Evolutionary conservation across 1,140 invertebrate species (phyloP).

Genomic region (Drosophila ambigua): DNA sequence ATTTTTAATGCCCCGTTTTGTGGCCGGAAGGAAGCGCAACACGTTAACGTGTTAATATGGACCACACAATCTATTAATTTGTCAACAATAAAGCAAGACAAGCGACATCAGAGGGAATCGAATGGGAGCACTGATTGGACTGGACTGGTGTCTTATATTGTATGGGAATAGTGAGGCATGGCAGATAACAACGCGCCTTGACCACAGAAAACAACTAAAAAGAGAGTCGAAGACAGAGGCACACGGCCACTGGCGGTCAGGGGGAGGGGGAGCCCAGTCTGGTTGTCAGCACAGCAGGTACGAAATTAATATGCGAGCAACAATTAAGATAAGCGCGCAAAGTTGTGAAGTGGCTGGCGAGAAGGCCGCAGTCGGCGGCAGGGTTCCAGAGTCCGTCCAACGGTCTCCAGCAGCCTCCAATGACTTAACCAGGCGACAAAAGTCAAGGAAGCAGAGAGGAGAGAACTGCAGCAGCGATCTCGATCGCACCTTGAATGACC

Average conservation of each 20-base stretch:
- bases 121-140: constrained; percentile 54
- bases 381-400: constrained; percentile 31
- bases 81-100: constrained; percentile 78
- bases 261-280: not conserved
- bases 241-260: not conserved
- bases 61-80: constrained; percentile 81
- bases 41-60: constrained; percentile 81
- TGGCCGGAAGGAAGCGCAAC: constrained; percentile 78
- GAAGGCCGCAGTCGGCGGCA: constrained; percentile 65
- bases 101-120: constrained; percentile 48
- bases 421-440: constrained; percentile 66
- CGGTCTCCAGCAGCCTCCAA: constrained; percentile 40
- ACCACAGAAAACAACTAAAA: constrained; percentile 3
- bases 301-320: constrained; percentile 83
- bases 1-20: constrained; percentile 70
- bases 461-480: constrained; percentile 23
- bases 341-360: constrained; percentile 74
- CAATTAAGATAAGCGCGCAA: constrained; percentile 83
- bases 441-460: constrained; percentile 22
- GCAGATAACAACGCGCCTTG: constrained; percentile 12
- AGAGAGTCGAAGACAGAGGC: not conserved
- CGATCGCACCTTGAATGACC: constrained; percentile 24
- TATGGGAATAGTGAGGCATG: not conserved
- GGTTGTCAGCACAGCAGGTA: constrained; percentile 78
- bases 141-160: constrained; percentile 7